A percentile compares a stretch with the other conserved stretches of the same genome.
These are phyloP conservation scores for Halocynthia roretzi DNA, from an alignment of 23 tunicate species.

Conservation along the genomic window DNA sequence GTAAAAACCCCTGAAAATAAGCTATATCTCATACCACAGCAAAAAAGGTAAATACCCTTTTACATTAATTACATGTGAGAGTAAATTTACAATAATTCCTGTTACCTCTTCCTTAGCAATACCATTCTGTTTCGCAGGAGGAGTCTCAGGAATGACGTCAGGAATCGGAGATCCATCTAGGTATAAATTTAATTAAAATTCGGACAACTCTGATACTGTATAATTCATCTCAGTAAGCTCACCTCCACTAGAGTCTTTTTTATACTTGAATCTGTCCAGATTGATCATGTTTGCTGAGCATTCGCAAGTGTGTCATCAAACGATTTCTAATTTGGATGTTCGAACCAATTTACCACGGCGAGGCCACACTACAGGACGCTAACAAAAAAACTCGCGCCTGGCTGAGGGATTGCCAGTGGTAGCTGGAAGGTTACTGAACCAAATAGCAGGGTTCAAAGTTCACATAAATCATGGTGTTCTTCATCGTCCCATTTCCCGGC, in stretches of 20 bases:
- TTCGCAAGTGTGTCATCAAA: too few species aligned
- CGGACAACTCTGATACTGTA: background rate
- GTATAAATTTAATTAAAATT: background rate
- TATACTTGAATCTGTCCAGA: background rate
- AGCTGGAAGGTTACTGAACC: too few species aligned
- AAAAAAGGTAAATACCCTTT: background rate
- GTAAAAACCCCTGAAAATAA: too few species aligned
- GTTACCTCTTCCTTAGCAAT: background rate
- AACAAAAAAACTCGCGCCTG: too few species aligned
- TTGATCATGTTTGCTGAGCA: background rate
- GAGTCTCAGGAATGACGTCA: conserved; percentile 6
- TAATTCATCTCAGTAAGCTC: background rate
- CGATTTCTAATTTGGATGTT: too few species aligned
- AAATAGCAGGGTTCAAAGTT: too few species aligned
- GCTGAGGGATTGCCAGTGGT: too few species aligned
- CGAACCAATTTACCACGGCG: too few species aligned
- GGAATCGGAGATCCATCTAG: background rate
- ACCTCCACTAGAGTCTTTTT: background rate
- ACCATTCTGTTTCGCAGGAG: background rate
- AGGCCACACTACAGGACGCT: too few species aligned
- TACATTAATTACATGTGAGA: background rate
- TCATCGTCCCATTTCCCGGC: too few species aligned
- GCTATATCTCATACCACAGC: background rate
- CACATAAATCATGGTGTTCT: too few species aligned
- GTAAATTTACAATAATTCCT: background rate